A percentile compares a stretch with the other conserved stretches of the same genome.
Evolutionary conservation across 1,140 invertebrate species (phyloP).

Genomic region (Gonioctena quinquepunctata): DNA sequence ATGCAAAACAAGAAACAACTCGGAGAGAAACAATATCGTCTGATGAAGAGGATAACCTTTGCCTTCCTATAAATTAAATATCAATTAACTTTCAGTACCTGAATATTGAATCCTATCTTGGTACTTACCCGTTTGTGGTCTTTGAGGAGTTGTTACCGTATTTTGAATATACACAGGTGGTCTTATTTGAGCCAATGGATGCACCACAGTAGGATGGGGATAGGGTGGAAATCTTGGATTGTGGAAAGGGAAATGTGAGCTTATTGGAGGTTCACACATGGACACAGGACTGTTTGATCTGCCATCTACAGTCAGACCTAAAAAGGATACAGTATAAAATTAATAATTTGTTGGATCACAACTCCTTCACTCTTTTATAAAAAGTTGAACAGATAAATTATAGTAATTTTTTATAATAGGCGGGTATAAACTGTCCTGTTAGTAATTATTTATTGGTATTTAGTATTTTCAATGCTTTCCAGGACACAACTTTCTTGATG

Average conservation of each 20-base stretch:
- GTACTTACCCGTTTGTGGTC: conserved; percentile 26
- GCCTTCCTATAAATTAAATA: conserved; percentile 58
- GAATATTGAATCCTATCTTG: too few relatives aligned
- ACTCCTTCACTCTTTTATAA: too few relatives aligned
- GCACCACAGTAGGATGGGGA: conserved; percentile 78
- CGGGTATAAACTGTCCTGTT: too few relatives aligned
- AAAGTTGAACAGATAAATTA: too few relatives aligned
- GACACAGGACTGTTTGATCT: conserved; percentile 73
- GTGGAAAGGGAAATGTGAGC: conserved; percentile 73
- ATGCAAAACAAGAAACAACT: conserved; percentile 78
- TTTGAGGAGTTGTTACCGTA: conserved; percentile 42
- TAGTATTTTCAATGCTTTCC: too few relatives aligned
- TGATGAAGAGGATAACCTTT: conserved; percentile 68
- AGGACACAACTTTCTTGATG: too few relatives aligned
- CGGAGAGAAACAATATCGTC: conserved; percentile 70
- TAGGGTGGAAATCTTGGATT: conserved; percentile 89
- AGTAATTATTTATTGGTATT: too few relatives aligned
- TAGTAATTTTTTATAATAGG: too few relatives aligned
- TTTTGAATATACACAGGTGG: conserved; percentile 64
- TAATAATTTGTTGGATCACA: too few relatives aligned
- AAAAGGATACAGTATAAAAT: too few relatives aligned
- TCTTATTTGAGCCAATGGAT: conserved; percentile 83
- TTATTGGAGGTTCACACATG: conserved; percentile 56
- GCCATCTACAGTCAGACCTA: conserved; percentile 73
- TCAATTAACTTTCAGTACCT: too few relatives aligned